Conservation (phyloP, 2,797 vertebrate genomes). For the Myotis pilosus region DNA sequence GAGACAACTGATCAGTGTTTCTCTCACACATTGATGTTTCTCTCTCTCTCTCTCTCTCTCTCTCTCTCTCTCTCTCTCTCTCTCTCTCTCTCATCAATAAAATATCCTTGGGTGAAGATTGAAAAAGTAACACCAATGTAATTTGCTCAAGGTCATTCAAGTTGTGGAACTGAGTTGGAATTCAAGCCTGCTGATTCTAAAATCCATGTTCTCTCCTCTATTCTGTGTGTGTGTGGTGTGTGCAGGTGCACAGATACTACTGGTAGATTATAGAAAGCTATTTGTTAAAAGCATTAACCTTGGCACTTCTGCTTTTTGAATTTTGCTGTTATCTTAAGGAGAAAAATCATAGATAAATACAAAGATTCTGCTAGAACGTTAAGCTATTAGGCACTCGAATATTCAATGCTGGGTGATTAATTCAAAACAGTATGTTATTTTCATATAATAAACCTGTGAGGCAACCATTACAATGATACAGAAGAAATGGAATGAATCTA, state of each 20-base stretch:
- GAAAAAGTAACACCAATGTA: background rate
- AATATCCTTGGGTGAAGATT: no score
- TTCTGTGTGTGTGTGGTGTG: background rate
- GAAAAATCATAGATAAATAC: conserved; percentile 5
- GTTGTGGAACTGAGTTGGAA: background rate
- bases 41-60: no score
- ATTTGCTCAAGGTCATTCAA: background rate
- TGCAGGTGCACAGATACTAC: background rate
- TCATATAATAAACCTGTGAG: conserved; percentile 1
- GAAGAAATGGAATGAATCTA: background rate
- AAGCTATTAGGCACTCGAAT: conserved; percentile 14
- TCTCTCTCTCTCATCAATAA: no score
- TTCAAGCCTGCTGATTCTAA: background rate
- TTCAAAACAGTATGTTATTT: background rate
- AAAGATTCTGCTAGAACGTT: background rate
- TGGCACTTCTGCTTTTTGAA: background rate
- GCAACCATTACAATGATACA: background rate
- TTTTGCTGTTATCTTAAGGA: background rate
- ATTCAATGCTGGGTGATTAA: background rate
- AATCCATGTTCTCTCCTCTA: background rate
- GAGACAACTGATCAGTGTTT: no score
- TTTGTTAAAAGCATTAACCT: conserved; percentile 33
- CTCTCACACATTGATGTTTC: no score
- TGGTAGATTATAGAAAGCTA: background rate
- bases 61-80: no score